These are phyloP conservation scores for Helicoverpa zea DNA, from an alignment of 1,140 invertebrate species.

Conservation along the genomic window DNA sequence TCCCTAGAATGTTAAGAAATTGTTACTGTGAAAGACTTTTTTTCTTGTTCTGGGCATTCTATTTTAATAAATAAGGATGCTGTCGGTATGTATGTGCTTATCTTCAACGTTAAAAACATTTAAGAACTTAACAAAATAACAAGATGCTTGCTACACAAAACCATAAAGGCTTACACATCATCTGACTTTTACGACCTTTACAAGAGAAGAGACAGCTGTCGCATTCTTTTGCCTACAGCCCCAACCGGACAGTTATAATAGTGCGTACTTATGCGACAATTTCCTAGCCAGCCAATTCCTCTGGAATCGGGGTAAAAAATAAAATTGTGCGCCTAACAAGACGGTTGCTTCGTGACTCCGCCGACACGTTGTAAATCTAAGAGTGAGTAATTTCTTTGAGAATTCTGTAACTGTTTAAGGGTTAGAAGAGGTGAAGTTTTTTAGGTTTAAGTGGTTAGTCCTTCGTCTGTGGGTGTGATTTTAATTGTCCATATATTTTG, in stretches of 20 bases:
- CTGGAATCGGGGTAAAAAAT: slow-evolving; percentile 49
- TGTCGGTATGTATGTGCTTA: too few species aligned
- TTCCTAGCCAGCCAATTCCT: slow-evolving; percentile 46
- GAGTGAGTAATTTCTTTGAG: slow-evolving; percentile 34
- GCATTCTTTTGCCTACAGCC: slow-evolving; percentile 10
- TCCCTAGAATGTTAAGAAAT: slow-evolving; percentile 6
- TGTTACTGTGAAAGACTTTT: not conserved
- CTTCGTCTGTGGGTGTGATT: not conserved
- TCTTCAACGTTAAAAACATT: not conserved
- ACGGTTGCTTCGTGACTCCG: not conserved
- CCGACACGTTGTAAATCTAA: slow-evolving; percentile 50
- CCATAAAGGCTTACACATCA: not conserved
- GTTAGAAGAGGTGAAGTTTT: slow-evolving; percentile 29
- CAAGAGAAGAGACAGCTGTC: slow-evolving; percentile 19
- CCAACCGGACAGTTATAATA: slow-evolving; percentile 26
- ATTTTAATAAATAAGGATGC: too few species aligned
- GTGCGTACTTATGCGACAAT: slow-evolving; percentile 36
- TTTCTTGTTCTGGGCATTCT: not conserved
- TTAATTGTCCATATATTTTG: slow-evolving; percentile 22
- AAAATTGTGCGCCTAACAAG: slow-evolving; percentile 55
- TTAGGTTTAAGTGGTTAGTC: not conserved
- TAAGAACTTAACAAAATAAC: not conserved
- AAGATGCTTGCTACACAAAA: not conserved
- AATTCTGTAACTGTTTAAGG: slow-evolving; percentile 7
- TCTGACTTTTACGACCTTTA: slow-evolving; percentile 10